A percentile compares a stretch with the other conserved stretches of the same genome.
Conservation (phyloP, 2,797 vertebrate species). For the Heliangelus exortis region DNA sequence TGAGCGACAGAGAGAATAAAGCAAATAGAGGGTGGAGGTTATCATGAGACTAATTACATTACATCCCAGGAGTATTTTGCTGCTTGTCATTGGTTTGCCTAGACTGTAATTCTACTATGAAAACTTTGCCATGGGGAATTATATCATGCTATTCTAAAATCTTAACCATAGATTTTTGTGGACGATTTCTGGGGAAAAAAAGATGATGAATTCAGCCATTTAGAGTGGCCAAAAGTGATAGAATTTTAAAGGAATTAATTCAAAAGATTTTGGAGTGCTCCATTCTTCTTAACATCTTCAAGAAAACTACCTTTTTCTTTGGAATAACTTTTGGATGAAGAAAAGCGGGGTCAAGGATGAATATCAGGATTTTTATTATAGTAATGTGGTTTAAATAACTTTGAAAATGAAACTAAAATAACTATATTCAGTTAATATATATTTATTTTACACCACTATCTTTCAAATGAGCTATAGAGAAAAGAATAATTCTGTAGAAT, state of each 20-base stretch:
- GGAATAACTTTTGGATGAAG: neutral
- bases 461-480: slow-evolving; percentile 14
- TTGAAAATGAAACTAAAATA: neutral
- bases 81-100: slow-evolving; percentile 33
- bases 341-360: neutral
- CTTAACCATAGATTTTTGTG: neutral
- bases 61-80: neutral
- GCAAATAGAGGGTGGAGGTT: neutral
- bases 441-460: neutral
- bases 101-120: neutral
- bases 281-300: neutral
- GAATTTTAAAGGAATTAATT: neutral
- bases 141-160: neutral
- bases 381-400: neutral
- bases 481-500: slow-evolving; percentile 24
- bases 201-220: neutral
- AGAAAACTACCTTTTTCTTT: neutral
- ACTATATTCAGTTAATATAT: neutral
- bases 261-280: neutral
- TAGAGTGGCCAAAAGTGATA: neutral
- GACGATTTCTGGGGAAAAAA: neutral
- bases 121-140: slow-evolving; percentile 13
- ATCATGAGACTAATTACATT: slow-evolving; percentile 28
- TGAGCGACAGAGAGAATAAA: slow-evolving; percentile 50
- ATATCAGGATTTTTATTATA: neutral